Conservation (phyloP, 2,888 invertebrate genomes). For the Euspilapteryx auroguttella region DNA sequence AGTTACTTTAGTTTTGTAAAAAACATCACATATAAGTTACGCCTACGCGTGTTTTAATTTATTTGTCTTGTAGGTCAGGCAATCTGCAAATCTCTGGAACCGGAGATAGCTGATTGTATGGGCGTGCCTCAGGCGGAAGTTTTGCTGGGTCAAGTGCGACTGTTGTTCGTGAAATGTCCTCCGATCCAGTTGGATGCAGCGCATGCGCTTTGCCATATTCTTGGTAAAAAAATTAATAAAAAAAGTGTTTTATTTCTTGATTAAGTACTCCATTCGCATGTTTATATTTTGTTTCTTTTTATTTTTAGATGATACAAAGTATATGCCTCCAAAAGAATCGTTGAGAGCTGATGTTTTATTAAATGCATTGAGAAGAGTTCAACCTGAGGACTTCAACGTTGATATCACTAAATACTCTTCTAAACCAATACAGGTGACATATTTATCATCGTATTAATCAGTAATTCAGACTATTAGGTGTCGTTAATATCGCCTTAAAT, state of each 20-base stretch:
- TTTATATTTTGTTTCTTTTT: constrained; percentile 6
- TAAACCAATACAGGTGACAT: constrained; percentile 25
- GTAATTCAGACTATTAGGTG: too few relatives aligned
- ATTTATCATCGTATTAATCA: not conserved
- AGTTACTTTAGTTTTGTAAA: too few relatives aligned
- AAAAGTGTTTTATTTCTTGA: too few relatives aligned
- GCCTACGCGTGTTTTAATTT: too few relatives aligned
- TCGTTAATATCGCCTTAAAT: too few relatives aligned
- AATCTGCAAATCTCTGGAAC: constrained; percentile 65
- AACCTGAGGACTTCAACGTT: constrained; percentile 37
- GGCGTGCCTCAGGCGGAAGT: constrained; percentile 58
- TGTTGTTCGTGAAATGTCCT: constrained; percentile 36
- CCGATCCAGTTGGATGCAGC: constrained; percentile 45
- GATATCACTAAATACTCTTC: constrained; percentile 25
- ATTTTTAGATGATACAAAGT: constrained; percentile 33
- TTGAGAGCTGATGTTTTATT: constrained; percentile 38
- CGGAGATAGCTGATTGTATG: constrained; percentile 63
- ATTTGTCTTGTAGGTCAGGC: constrained; percentile 62
- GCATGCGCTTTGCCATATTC: constrained; percentile 24
- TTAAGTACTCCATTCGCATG: too few relatives aligned
- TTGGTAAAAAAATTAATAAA: too few relatives aligned
- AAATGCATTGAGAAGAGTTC: constrained; percentile 29
- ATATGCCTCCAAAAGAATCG: constrained; percentile 38
- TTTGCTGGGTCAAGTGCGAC: constrained; percentile 28
- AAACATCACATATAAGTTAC: too few relatives aligned